Base-by-base conservation (phyloP, 2,888 invertebrate species). In the Dryobotodes eremita region DNA sequence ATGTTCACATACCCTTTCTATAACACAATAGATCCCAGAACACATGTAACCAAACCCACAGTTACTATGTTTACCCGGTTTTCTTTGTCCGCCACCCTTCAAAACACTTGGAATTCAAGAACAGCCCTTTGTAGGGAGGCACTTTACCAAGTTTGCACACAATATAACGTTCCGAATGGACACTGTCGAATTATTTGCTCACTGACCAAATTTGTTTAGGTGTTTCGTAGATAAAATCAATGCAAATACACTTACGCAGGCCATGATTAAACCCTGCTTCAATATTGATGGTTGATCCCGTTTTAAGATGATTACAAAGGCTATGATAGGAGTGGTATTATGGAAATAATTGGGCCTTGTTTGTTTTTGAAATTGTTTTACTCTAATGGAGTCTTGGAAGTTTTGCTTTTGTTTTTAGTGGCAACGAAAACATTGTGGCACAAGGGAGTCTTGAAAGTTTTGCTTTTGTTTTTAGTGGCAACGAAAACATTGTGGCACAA, bases 191-290 rank as follows among this genome's bases (percentile, higher is more conserved):
- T 88, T 90, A 89, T 88, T 89, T 89, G 79, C 77, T 75, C 76
- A 82, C 84, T 84, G 80, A 82, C 81, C 82, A 88, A 90, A 90
- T 90, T 90, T 90, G 89, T 90, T 89, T 90, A 89, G 89, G 89
- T 88, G 85, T 88, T 82, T 80, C 73, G 68, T 55, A 83, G 80
- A 80, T 80, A 83, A 82, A 82, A 88, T 79, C 88, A 86, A 87
- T 76, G 83, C 74, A 88, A 89, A 89, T 81, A 89, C 76, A 83
- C 80, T 83, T 80, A 71, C 64, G 68, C 2, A 73, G 79, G 48
- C 79, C 81, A 82, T 88, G 88, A 88, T 89, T 87, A 85, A 88
- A 74, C 68, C 74, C 71, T 81, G 78, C 79, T 79, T 23, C 80
- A 87, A 86, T 88, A 85, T 86, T 84, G 85, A 80, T 82, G 74